phyloP scores from a whole-genome alignment of 2,797 vertebrate genomes.

The Xerus rutilus region DNA sequence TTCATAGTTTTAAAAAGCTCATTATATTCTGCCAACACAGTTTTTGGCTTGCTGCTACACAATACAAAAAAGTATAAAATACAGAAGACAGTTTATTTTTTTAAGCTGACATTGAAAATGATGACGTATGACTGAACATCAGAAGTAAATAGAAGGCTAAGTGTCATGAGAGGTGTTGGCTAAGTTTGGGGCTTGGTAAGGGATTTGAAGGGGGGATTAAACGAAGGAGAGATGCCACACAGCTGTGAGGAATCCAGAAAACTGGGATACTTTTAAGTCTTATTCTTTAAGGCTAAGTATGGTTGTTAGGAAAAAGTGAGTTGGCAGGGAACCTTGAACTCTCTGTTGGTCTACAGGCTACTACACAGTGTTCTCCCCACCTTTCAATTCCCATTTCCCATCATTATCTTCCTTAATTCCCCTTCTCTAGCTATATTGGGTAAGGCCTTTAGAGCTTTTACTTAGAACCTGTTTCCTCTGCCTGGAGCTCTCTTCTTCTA shows the following conservation, averaged over 20 bases:
- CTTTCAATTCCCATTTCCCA: background rate
- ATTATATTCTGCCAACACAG: background rate
- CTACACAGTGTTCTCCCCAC: background rate
- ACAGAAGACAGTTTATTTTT: background rate
- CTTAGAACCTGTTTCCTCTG: background rate
- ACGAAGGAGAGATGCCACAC: background rate
- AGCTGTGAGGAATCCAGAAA: conserved; percentile 17
- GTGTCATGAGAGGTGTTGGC: background rate
- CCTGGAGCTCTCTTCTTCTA: background rate
- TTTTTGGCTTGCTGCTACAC: conserved; percentile 22
- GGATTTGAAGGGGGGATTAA: background rate
- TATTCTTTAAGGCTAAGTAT: background rate
- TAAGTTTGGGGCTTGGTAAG: background rate
- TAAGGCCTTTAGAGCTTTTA: background rate
- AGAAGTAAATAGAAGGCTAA: conserved; percentile 40
- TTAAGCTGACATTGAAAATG: background rate
- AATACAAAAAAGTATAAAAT: background rate
- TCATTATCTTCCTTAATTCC: background rate
- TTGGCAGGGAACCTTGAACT: background rate
- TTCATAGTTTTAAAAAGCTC: background rate
- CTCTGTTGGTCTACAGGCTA: background rate
- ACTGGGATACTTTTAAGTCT: background rate
- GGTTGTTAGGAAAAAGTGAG: background rate
- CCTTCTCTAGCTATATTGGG: background rate
- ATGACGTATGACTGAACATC: background rate